phyloP scores from a whole-genome alignment of 2,888 invertebrate species.

The Drosophila meridiana region DNA sequence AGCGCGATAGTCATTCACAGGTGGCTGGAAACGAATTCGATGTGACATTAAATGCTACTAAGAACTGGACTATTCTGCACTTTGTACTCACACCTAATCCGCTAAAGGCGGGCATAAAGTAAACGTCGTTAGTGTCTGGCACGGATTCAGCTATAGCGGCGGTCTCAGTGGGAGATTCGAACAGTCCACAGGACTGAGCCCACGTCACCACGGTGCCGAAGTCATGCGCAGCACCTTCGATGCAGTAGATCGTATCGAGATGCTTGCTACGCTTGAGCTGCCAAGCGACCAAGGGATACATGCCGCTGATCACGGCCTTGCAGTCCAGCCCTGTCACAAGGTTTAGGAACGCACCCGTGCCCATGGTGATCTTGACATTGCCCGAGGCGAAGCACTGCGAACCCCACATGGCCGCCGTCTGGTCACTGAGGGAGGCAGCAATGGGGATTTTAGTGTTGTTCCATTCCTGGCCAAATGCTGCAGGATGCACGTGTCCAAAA shows the following conservation, averaged over 20 bases:
- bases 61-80: background rate
- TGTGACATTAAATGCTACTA: background rate
- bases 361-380: conserved; percentile 94
- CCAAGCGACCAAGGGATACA: conserved; percentile 98
- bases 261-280: conserved; percentile 58
- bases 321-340: conserved; percentile 91
- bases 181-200: conserved; percentile 90
- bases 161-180: conserved; percentile 88
- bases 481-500: conserved; percentile 89
- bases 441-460: conserved; percentile 88
- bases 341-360: conserved; percentile 96
- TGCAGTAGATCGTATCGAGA: conserved; percentile 88
- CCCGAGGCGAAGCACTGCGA: conserved; percentile 92
- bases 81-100: conserved; percentile 90
- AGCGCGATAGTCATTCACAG: conserved; percentile 94
- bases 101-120: conserved; percentile 95
- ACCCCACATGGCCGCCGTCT: conserved; percentile 95
- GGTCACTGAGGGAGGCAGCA: conserved; percentile 86
- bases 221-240: conserved; percentile 95
- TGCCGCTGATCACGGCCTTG: conserved; percentile 92
- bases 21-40: conserved; percentile 88
- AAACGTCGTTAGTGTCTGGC: conserved; percentile 90
- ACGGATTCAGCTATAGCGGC: conserved; percentile 89
- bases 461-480: conserved; percentile 89
- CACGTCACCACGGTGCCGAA: conserved; percentile 95